phyloP scores from a whole-genome alignment of 2,888 invertebrate species.

The Corbicula japonica region DNA sequence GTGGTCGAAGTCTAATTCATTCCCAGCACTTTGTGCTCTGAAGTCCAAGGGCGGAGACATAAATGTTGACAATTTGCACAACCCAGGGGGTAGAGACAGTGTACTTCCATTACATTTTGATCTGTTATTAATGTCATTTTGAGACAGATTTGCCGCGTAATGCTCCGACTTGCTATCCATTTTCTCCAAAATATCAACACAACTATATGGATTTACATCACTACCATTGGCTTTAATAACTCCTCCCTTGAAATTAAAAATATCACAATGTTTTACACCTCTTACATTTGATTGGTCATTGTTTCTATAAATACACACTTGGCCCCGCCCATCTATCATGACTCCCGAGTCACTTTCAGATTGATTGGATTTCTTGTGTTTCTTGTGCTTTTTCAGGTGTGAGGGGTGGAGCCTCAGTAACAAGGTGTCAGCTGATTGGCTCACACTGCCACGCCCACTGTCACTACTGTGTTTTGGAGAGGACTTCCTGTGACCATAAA shows the following conservation, averaged over 20 bases:
- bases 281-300: conserved; percentile 24
- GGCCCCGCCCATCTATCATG: conserved; percentile 54
- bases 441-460: conserved; percentile 63
- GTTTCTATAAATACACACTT: conserved; percentile 40
- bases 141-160: conserved; percentile 29
- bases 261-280: conserved; percentile 12
- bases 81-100: conserved; percentile 49
- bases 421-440: conserved; percentile 61
- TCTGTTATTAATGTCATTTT: conserved; percentile 3
- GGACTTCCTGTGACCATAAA: conserved; percentile 39
- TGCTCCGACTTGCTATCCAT: conserved; percentile 49
- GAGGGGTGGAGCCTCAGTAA: conserved; percentile 63
- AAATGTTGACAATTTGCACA: conserved; percentile 25
- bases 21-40: conserved; percentile 55
- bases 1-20: conserved; percentile 51
- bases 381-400: conserved; percentile 46
- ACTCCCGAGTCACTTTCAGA: conserved; percentile 65
- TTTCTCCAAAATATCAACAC: conserved; percentile 68
- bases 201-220: conserved; percentile 67
- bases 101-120: conserved; percentile 56
- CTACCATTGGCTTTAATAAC: not conserved
- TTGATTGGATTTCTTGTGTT: conserved; percentile 45
- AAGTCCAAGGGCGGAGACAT: conserved; percentile 40
- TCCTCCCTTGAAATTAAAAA: conserved; percentile 4
- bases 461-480: conserved; percentile 48